phyloP scores from a whole-genome alignment of 2,113 vertebrate species.

The Myotis lucifugus region DNA sequence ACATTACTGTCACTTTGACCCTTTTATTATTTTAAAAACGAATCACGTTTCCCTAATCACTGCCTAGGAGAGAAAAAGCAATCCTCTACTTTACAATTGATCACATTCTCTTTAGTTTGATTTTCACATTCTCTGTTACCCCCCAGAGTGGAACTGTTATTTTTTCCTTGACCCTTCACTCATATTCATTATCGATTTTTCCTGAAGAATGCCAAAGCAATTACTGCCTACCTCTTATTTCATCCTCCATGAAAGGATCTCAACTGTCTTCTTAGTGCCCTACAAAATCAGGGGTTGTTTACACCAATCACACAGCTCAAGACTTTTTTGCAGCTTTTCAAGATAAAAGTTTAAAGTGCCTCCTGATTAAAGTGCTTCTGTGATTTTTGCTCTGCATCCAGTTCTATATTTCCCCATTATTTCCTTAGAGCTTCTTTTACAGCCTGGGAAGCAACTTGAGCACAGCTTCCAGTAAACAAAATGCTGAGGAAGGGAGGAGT shows the following conservation, averaged over 20 bases:
- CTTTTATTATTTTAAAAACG: slow-evolving; percentile 52
- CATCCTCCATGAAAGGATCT: slow-evolving; percentile 67
- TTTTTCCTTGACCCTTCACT: slow-evolving; percentile 77
- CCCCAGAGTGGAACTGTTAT: slow-evolving; percentile 60
- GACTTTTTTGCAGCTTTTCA: slow-evolving; percentile 69
- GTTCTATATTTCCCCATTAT: slow-evolving; percentile 41
- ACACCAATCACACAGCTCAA: slow-evolving; percentile 73
- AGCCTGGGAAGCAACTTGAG: not conserved
- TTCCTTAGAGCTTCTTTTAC: slow-evolving; percentile 57
- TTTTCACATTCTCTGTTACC: slow-evolving; percentile 70
- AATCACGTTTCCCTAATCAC: slow-evolving; percentile 47
- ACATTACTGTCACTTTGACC: not conserved
- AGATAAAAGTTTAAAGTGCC: slow-evolving; percentile 69
- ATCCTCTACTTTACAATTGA: slow-evolving; percentile 57
- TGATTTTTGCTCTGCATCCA: slow-evolving; percentile 66
- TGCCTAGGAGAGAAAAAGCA: slow-evolving; percentile 40
- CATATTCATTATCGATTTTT: slow-evolving; percentile 84
- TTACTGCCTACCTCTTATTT: slow-evolving; percentile 77
- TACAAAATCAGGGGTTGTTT: slow-evolving; percentile 80
- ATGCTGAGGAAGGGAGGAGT: not conserved
- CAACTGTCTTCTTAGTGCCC: slow-evolving; percentile 70
- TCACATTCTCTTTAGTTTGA: slow-evolving; percentile 71
- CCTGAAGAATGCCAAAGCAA: slow-evolving; percentile 76
- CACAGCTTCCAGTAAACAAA: not conserved
- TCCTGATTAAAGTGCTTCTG: slow-evolving; percentile 74